Conservation (phyloP, 2,797 vertebrate genomes). For the Miichthys miiuy region DNA sequence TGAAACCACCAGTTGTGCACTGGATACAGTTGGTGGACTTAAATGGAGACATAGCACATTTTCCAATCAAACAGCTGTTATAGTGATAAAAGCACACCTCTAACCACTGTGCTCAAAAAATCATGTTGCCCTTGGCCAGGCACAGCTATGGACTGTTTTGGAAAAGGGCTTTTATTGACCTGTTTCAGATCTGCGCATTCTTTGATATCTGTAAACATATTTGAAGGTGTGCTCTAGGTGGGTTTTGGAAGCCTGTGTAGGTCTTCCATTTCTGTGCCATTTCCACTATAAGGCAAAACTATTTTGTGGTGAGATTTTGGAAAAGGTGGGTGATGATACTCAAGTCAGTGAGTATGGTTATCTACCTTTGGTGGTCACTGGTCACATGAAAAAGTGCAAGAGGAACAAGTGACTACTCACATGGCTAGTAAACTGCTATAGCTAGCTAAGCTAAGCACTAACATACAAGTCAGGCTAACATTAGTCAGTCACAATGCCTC, state of each 20-base stretch:
- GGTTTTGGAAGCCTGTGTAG: background rate
- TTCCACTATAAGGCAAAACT: background rate
- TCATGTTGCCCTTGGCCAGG: background rate
- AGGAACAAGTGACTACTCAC: too few relatives aligned
- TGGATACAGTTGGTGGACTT: background rate
- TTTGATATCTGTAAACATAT: slow-evolving; percentile 6
- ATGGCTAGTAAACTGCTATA: too few relatives aligned
- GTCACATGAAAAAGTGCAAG: background rate
- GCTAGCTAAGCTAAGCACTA: too few relatives aligned
- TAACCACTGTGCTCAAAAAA: background rate
- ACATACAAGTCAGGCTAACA: too few relatives aligned
- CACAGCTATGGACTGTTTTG: background rate
- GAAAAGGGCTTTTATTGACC: slow-evolving; percentile 1
- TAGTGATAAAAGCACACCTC: slow-evolving; percentile 10
- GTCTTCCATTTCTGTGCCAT: background rate
- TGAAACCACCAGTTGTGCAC: background rate
- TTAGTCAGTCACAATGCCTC: too few relatives aligned
- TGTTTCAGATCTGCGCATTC: slow-evolving; percentile 6
- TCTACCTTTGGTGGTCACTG: background rate
- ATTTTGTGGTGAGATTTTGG: background rate
- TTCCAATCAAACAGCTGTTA: slow-evolving; percentile 6
- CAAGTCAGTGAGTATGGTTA: too few relatives aligned
- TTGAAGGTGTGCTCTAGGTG: background rate
- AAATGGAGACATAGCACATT: background rate
- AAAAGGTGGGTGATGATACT: background rate